Percentiles rank a stretch among this genome's conserved stretches.
These are phyloP conservation scores for Oryzaephilus surinamensis DNA, from an alignment of 1,140 invertebrate species.

Conservation along the genomic window DNA sequence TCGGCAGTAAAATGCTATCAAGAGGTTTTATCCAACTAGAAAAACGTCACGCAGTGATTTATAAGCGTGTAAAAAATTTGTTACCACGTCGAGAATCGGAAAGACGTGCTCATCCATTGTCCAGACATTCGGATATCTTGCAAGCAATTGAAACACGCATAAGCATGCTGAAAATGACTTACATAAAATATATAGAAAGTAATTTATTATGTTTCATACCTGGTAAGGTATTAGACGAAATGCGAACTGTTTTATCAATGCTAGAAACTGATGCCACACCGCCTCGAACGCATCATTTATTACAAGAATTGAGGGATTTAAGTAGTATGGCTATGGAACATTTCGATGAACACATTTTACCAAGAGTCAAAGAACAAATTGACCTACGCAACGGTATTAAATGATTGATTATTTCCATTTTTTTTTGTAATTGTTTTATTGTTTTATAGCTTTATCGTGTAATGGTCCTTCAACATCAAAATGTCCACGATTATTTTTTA, in stretches of 20 bases:
- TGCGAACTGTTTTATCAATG: conserved; percentile 58
- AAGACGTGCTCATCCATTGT: conserved; percentile 67
- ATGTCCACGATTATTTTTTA: conserved; percentile 17
- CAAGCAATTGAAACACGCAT: conserved; percentile 83
- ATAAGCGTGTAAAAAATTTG: conserved; percentile 68
- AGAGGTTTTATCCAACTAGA: conserved; percentile 73
- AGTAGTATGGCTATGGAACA: conserved; percentile 95
- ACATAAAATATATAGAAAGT: conserved; percentile 73
- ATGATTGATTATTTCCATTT: not conserved
- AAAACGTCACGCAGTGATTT: conserved; percentile 59
- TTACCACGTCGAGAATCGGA: conserved; percentile 83
- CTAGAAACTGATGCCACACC: conserved; percentile 56
- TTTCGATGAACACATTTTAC: conserved; percentile 84
- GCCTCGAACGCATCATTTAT: conserved; percentile 69
- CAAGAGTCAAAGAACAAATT: conserved; percentile 36
- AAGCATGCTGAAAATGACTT: conserved; percentile 87
- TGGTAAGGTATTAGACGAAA: conserved; percentile 88
- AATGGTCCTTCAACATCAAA: conserved; percentile 11
- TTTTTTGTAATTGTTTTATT: conserved; percentile 5
- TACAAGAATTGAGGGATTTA: conserved; percentile 82
- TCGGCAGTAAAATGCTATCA: conserved; percentile 65
- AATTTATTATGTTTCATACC: conserved; percentile 86
- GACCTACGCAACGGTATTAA: conserved; percentile 16
- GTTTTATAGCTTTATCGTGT: conserved; percentile 8
- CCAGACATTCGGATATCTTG: conserved; percentile 78